Conservation (phyloP, 37 sponge, comb jelly and placozoan genomes). For the Diacarnus erythraeanus region DNA sequence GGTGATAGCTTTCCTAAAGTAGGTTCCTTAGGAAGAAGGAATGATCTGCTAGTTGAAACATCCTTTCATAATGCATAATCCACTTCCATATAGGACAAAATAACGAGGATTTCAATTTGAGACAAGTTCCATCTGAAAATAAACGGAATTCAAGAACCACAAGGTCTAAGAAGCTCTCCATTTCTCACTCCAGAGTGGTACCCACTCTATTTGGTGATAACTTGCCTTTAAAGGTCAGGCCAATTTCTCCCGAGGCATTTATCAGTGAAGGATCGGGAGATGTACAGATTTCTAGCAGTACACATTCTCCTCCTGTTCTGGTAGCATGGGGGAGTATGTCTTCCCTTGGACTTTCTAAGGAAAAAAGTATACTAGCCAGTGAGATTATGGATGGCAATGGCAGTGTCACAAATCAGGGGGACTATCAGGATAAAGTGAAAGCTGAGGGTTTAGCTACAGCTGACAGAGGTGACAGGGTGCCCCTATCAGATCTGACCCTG, state of each 20-base stretch:
- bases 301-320: background rate
- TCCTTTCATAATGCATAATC: no score
- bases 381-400: background rate
- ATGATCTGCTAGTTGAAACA: no score
- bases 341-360: constrained; percentile 1
- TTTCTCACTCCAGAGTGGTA: background rate
- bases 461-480: background rate
- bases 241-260: background rate
- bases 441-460: no score
- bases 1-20: background rate
- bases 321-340: constrained; percentile 29
- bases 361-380: background rate
- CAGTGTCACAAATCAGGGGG: background rate
- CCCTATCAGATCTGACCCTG: background rate
- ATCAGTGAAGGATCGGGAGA: background rate
- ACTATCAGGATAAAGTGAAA: background rate
- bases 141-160: background rate
- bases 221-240: background rate
- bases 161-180: background rate
- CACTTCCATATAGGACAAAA: no score
- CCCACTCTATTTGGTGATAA: background rate
- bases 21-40: background rate
- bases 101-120: no score
- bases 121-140: background rate
- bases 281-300: background rate